Base-by-base conservation (phyloP, 2,888 invertebrate species). In the Melieria crassipennis region DNA sequence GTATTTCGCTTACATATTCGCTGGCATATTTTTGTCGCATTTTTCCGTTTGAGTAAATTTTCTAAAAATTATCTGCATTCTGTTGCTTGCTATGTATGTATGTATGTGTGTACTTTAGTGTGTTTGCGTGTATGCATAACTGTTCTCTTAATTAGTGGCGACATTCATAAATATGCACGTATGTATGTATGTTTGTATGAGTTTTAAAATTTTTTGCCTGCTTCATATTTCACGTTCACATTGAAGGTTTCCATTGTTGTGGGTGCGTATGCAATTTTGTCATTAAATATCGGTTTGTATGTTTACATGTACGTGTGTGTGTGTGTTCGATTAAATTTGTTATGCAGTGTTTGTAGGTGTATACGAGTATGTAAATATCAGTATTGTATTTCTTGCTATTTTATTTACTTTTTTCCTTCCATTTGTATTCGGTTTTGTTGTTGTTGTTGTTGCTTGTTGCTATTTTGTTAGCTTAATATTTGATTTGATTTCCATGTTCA, bases 401-500 rank as follows among this genome's bases (percentile, higher is more conserved):
- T 48, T 50, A 48, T 47, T 55, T 11, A 63, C 16, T 11, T n/a
- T 67, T 67, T 30, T n/a, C n/a, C 9, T 11, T 30, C 10, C 11
- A 46, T 48, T 10, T 13, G 45, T 5, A 30, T 3, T 42, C 16
- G n/a, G 47, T 5, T 50, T 47, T 64, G n/a, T 63, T 50, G 11
- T 58, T 48, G 57, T 16, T 30, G 45, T 48, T 48, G 16, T 55
- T 50, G 47, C 57, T 67, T 69, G 16, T 64, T 55, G 46, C 52
- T 56, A 42, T 50, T 65, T 52, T 65, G 46, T 30, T 65, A 57
- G 42, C 61, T 43, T 13, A 10, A 5, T 61, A n/a, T 48, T 65
- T 55, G 13, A 45, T 43, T 65, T 65, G 42, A 5, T 68, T 48
- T 74, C 72, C 42, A 63, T 74, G 5, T 60, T 52, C 13, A 73